These are phyloP conservation scores for Apodemus speciosus DNA, from an alignment of 2,113 vertebrate genomes.

Conservation along the genomic window DNA sequence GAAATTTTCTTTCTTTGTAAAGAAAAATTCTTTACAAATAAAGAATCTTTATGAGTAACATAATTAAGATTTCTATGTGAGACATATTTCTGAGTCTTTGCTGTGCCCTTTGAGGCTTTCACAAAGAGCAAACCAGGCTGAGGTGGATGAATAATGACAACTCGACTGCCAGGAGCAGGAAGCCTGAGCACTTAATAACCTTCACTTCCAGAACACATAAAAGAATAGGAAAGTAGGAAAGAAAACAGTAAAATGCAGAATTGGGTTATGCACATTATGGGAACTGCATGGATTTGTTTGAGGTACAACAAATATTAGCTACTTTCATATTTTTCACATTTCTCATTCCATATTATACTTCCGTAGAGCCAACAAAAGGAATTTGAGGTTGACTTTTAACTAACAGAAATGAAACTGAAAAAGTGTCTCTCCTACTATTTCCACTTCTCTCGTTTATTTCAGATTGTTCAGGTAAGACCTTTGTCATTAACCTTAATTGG, in stretches of 20 bases:
- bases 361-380: background rate
- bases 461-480: background rate
- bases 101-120: background rate
- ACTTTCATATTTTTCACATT: background rate
- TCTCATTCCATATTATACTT: background rate
- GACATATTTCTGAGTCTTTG: background rate
- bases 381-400: background rate
- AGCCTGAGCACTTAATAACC: background rate
- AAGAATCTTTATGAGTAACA: background rate
- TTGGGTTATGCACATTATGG: background rate
- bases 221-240: background rate
- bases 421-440: background rate
- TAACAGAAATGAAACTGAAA: slow-evolving; percentile 1
- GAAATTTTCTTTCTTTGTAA: background rate
- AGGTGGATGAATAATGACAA: background rate
- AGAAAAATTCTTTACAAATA: background rate
- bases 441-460: background rate
- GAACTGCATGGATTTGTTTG: background rate
- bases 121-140: background rate
- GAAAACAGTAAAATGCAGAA: background rate
- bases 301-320: background rate
- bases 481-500: background rate
- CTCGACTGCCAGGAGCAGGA: background rate
- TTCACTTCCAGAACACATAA: background rate
- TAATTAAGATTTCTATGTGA: background rate